Evolutionary conservation across 1,140 invertebrate genomes (phyloP).

Genomic region (Zaprionus kolodkinae): DNA sequence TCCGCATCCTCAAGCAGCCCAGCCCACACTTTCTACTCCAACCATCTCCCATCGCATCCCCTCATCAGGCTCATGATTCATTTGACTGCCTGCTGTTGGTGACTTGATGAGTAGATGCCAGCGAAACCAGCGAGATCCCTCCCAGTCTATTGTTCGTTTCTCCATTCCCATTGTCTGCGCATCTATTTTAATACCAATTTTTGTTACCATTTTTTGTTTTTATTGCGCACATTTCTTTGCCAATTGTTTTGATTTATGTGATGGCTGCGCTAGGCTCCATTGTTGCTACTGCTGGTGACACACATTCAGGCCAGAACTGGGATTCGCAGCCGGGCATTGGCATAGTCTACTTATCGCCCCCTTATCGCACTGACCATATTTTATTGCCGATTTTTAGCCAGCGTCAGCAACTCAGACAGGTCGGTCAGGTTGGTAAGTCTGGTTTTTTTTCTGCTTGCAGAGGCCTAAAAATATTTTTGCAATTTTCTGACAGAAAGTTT

Average conservation of each 20-base stretch:
- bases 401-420: constrained; percentile 5
- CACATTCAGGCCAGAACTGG: constrained; percentile 16
- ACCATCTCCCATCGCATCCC: neutral
- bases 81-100: constrained; percentile 12
- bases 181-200: constrained; percentile 48
- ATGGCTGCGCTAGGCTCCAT: constrained; percentile 36
- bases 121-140: neutral
- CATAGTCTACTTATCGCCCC: constrained; percentile 58
- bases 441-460: constrained; percentile 52
- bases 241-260: constrained; percentile 72
- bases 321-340: neutral
- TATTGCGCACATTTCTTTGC: constrained; percentile 44
- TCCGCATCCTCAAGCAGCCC: neutral
- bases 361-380: constrained; percentile 62
- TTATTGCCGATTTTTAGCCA: constrained; percentile 41
- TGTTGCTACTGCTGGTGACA: constrained; percentile 19
- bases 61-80: constrained; percentile 20
- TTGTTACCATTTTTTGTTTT: constrained; percentile 42
- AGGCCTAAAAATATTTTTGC: constrained; percentile 21
- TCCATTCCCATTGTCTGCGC: constrained; percentile 37
- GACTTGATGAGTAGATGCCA: constrained; percentile 32
- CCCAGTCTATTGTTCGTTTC: constrained; percentile 34
- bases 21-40: neutral
- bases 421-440: neutral
- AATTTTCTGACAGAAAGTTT: constrained; percentile 40